A percentile compares a stretch with the other conserved stretches of the same genome.
Conservation (phyloP, 2,797 vertebrate species). For the Phalanger gymnotis region DNA sequence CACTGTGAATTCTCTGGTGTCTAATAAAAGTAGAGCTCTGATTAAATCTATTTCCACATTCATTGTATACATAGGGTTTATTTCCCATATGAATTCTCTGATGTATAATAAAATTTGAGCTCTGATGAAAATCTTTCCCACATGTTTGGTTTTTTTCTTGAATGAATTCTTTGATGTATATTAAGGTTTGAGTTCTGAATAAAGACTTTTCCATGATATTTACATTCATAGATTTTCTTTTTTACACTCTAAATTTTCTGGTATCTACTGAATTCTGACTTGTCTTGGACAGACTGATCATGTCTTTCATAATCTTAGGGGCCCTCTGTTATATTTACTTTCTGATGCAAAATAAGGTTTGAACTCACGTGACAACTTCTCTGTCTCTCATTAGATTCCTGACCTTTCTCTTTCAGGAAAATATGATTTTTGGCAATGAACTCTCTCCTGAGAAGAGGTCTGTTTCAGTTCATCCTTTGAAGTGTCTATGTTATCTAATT, state of each 20-base stretch:
- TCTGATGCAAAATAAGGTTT: constrained; percentile 37
- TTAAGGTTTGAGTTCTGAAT: constrained; percentile 20
- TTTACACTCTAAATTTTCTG: background rate
- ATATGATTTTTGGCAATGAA: constrained; percentile 7
- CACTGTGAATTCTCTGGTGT: constrained; percentile 76
- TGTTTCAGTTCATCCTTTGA: constrained; percentile 3
- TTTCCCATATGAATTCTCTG: constrained; percentile 78
- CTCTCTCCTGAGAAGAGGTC: background rate
- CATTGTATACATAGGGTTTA: constrained; percentile 77
- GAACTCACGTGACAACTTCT: constrained; percentile 18
- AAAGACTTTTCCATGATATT: constrained; percentile 26
- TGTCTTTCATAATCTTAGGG: background rate
- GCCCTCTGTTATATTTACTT: constrained; percentile 34
- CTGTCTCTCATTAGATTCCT: background rate
- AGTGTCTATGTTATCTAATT: background rate
- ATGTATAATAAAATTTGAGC: constrained; percentile 21
- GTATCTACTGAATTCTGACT: constrained; percentile 36
- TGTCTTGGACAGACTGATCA: background rate
- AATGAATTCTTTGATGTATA: constrained; percentile 43
- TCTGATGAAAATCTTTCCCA: constrained; percentile 33
- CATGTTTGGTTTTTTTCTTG: constrained; percentile 36
- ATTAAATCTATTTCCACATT: constrained; percentile 59
- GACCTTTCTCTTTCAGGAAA: background rate
- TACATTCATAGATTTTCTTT: constrained; percentile 24
- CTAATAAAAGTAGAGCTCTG: constrained; percentile 43